Evolutionary conservation across 2,888 invertebrate genomes (phyloP).

Genomic region (Lithophane ornitopus): DNA sequence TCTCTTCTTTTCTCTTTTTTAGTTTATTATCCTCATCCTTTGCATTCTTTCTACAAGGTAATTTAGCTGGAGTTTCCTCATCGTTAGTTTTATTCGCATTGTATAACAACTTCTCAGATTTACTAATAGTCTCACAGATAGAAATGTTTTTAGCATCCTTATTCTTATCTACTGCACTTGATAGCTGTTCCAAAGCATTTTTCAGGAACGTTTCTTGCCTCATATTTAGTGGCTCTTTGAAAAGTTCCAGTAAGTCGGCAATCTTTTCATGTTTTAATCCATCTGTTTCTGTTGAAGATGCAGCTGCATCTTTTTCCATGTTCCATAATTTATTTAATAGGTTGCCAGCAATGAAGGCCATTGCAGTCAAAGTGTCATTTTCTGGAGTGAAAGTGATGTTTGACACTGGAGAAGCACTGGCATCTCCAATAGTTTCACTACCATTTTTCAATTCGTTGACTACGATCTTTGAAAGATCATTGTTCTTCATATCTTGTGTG

Average conservation of each 20-base stretch:
- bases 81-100: conserved; percentile 35
- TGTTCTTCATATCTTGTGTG: conserved; percentile 77
- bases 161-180: conserved; percentile 77
- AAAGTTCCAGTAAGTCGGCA: conserved; percentile 81
- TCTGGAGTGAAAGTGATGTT: conserved; percentile 87
- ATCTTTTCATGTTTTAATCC: conserved; percentile 83
- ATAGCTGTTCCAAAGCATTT: conserved; percentile 82
- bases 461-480: conserved; percentile 82
- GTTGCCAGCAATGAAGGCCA: conserved; percentile 87
- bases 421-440: conserved; percentile 81
- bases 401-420: conserved; percentile 77
- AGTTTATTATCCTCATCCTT: conserved; percentile 6
- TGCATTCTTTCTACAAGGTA: conserved; percentile 41
- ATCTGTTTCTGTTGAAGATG: conserved; percentile 80
- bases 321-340: conserved; percentile 86
- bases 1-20: neutral
- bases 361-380: conserved; percentile 86
- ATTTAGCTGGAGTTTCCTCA: neutral
- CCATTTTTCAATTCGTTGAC: conserved; percentile 84
- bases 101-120: conserved; percentile 64
- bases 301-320: conserved; percentile 81
- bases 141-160: conserved; percentile 77
- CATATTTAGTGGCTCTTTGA: conserved; percentile 84
- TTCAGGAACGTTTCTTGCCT: conserved; percentile 84
- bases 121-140: conserved; percentile 78